Conservation (phyloP, 2,797 vertebrate genomes). For the Spinibarbus caldwelli region DNA sequence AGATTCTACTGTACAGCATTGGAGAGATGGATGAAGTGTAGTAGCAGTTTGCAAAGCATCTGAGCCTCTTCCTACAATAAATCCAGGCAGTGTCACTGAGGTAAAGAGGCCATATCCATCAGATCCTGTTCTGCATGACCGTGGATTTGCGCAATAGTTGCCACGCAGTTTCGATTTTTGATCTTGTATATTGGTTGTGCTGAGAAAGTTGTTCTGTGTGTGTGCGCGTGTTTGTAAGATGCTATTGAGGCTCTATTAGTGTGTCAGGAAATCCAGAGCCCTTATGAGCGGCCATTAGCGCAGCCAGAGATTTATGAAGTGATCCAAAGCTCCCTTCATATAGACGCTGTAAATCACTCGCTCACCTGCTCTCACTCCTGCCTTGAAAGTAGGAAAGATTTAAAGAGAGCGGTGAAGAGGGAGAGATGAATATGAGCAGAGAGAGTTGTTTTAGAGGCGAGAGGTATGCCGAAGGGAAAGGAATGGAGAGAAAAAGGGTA, state of each 20-base stretch:
- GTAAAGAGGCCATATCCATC: constrained; percentile 41
- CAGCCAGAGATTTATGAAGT: constrained; percentile 54
- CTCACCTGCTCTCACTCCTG: constrained; percentile 29
- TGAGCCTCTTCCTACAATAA: constrained; percentile 31
- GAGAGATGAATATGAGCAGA: background rate
- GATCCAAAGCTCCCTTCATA: constrained; percentile 46
- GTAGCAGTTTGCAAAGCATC: constrained; percentile 14
- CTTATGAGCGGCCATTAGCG: constrained; percentile 58
- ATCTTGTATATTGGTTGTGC: background rate
- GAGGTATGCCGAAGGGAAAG: background rate
- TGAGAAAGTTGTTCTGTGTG: background rate
- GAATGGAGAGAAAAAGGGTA: background rate
- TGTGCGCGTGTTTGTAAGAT: constrained; percentile 25
- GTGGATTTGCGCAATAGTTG: background rate
- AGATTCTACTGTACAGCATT: background rate
- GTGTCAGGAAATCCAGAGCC: constrained; percentile 53
- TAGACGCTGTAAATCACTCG: constrained; percentile 44
- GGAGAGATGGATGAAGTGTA: constrained; percentile 19
- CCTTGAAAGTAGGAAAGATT: constrained; percentile 17
- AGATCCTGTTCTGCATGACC: background rate
- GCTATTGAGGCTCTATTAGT: constrained; percentile 35
- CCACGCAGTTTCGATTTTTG: background rate
- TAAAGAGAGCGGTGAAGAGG: background rate
- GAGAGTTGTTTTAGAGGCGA: constrained; percentile 3
- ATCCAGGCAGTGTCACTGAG: too few relatives aligned